Conservation (phyloP, 2,888 invertebrate genomes). For the Nomada hirtipes region DNA sequence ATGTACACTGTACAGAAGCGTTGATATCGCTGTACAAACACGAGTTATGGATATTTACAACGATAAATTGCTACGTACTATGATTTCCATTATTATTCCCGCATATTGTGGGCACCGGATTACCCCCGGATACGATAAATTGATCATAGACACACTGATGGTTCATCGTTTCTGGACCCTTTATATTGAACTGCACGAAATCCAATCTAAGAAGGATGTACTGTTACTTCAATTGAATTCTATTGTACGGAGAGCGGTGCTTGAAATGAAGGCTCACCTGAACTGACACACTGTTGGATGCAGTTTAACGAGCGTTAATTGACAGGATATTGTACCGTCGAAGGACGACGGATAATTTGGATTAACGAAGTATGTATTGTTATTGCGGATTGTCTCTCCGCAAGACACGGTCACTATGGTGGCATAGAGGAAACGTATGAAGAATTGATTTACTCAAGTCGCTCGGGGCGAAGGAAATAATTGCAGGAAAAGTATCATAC, state of each 20-base stretch:
- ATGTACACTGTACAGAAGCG: slow-evolving; percentile 89
- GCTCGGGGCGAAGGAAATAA: background rate
- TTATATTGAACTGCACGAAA: slow-evolving; percentile 91
- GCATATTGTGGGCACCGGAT: slow-evolving; percentile 92
- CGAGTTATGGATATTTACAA: background rate
- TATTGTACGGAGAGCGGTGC: background rate
- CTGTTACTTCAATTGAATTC: background rate
- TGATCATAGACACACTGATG: slow-evolving; percentile 94
- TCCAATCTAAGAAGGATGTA: slow-evolving; percentile 85
- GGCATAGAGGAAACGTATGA: too few species aligned
- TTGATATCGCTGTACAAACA: background rate
- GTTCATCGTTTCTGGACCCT: slow-evolving; percentile 91
- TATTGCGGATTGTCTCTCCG: slow-evolving; percentile 91
- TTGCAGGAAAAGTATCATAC: slow-evolving; percentile 83
- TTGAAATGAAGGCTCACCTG: slow-evolving; percentile 85
- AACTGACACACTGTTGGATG: slow-evolving; percentile 93
- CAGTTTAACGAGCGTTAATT: slow-evolving; percentile 91
- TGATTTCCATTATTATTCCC: slow-evolving; percentile 93
- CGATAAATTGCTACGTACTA: slow-evolving; percentile 85
- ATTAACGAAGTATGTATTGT: slow-evolving; percentile 95
- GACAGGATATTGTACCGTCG: slow-evolving; percentile 93
- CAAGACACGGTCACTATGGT: slow-evolving; percentile 91
- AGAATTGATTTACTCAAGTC: too few species aligned
- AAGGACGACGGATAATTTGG: slow-evolving; percentile 91
- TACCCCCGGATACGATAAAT: slow-evolving; percentile 93